Conservation (phyloP, 2,888 invertebrate species). For the Euzetes globulus region DNA sequence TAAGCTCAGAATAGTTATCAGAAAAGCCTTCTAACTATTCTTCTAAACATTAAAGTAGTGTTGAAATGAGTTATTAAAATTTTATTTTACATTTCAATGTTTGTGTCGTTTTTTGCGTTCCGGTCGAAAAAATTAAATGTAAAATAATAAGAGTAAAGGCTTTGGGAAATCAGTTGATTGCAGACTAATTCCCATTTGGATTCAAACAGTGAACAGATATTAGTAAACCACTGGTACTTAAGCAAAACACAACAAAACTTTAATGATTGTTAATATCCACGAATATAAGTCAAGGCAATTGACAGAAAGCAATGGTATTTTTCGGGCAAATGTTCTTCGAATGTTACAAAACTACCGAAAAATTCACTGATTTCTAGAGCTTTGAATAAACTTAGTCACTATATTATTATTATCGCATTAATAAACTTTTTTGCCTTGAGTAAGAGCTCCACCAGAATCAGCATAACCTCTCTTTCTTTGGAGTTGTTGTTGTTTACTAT, state of each 20-base stretch:
- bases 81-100: background rate
- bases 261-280: background rate
- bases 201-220: background rate
- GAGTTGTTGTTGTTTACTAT: too few relatives aligned
- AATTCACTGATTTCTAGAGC: background rate
- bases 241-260: background rate
- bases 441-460: background rate
- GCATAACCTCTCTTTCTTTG: background rate
- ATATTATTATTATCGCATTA: constrained; percentile 1
- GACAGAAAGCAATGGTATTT: background rate
- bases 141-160: background rate
- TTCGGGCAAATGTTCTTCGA: background rate
- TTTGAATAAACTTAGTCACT: background rate
- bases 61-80: constrained; percentile 8
- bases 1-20: background rate
- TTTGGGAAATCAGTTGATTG: too few relatives aligned
- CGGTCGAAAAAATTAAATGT: constrained; percentile 17
- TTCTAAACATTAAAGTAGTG: background rate
- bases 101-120: background rate
- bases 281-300: constrained; percentile 17
- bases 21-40: background rate
- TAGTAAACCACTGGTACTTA: background rate
- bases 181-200: too few relatives aligned
- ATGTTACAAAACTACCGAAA: background rate
- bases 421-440: constrained; percentile 5